Evolutionary conservation across 2,797 vertebrate genomes (phyloP), one percentile per base, ranked within the genome.

Genomic region (Smutsia temminckii): DNA sequence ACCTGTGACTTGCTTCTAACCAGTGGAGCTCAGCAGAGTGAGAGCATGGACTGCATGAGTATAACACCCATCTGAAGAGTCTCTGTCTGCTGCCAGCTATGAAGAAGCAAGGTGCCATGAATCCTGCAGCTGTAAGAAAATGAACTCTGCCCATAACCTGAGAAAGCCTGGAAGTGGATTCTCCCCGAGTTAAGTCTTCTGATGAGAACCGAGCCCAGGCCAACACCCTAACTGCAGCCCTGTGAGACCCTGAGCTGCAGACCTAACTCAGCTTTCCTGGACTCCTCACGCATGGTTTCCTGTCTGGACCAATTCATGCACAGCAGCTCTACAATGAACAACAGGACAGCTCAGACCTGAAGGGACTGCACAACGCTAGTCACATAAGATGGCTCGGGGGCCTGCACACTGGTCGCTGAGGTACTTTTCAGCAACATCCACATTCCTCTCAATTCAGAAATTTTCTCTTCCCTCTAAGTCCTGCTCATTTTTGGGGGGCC

Each of bases 1-100:
- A 85, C n/a, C 51, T 37, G 13, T 27, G 61, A 80, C 37, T 23
- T 51, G 57, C 46, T 93, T 57, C 42, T 53, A 74, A 32, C 11
- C 27, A 34, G 53, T 4, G 7, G 72, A 34, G 46, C 29, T 34
- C 2, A 1, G 23, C 69, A 40, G 40, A 63, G 34, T 6, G 51
- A 14, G 0, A 0, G n/a, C 49, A 7, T 2, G 12, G 1, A 37
- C 4, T 8, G 21, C 2, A 13, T 3, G 46, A 49, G 53, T 72
- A 21, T 0, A 25, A 16, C 4, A 0, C 69, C 63, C 13, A 4
- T 20, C 79, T 12, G 46, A 4, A n/a, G 20, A 49, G 21, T 86
- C 5, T 14, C 6, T 8, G 46, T 3, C 69, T 57, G 13, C 0
- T 3, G 23, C 57, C 57, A 34, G 55, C 34, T 64, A 61, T 75